Evolutionary conservation across 2,797 vertebrate genomes (phyloP).

Genomic region (Melanotaenia maccullochi): DNA sequence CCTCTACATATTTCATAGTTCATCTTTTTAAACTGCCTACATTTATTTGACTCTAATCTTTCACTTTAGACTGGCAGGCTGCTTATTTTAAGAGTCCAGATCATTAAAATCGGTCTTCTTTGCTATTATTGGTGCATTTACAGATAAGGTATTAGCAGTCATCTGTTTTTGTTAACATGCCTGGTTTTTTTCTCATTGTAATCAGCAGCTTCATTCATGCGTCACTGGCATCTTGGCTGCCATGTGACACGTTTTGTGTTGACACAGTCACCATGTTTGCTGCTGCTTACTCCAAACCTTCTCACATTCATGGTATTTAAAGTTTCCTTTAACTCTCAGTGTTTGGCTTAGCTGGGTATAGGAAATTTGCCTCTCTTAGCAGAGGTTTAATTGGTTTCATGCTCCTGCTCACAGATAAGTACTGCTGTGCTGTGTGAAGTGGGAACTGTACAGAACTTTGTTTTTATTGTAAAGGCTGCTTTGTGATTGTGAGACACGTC

Average conservation of each 20-base stretch:
- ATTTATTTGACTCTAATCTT: conserved; percentile 11
- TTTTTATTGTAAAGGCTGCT: conserved; percentile 51
- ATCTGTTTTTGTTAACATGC: not conserved
- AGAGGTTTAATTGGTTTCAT: not conserved
- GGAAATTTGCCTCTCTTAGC: not conserved
- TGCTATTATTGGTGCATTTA: not conserved
- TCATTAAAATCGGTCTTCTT: not conserved
- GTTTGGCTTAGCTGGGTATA: not conserved
- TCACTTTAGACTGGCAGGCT: not conserved
- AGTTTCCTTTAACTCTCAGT: not conserved
- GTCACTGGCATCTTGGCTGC: not conserved
- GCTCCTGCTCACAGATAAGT: not conserved
- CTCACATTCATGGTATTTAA: not conserved
- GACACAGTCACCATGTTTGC: not conserved
- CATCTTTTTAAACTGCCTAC: not conserved
- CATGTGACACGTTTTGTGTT: not conserved
- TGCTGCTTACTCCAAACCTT: not conserved
- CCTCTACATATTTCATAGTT: conserved; percentile 32
- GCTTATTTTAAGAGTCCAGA: not conserved
- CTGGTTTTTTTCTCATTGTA: not conserved
- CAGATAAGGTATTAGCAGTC: not conserved
- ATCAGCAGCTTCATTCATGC: conserved; percentile 2
- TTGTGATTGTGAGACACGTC: conserved; percentile 61
- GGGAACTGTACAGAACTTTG: not conserved
- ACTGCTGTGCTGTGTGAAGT: not conserved